phyloP scores from a whole-genome alignment of 92 coral and sea anemone genomes.

The Actinostola sp. region DNA sequence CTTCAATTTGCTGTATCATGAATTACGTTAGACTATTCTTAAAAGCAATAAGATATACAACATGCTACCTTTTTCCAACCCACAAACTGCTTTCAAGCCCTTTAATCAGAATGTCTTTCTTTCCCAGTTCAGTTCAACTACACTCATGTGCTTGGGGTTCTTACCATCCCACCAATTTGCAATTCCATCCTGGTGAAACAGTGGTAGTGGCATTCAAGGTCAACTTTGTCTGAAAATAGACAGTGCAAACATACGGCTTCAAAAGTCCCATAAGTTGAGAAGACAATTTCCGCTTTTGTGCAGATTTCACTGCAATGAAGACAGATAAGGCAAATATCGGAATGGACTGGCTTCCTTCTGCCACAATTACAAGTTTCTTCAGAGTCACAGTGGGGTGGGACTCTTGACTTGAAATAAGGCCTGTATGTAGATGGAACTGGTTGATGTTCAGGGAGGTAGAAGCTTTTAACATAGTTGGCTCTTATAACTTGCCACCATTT shows the following conservation, averaged over 20 bases:
- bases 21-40: no score
- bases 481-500: no score
- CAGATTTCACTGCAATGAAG: constrained; percentile 23
- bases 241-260: constrained; percentile 35
- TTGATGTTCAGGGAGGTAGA: no score
- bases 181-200: constrained; percentile 14
- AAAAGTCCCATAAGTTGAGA: constrained; percentile 15
- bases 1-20: no score
- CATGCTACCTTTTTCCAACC: constrained; percentile 27
- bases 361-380: constrained; percentile 43
- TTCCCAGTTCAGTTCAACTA: no score
- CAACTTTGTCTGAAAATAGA: no score
- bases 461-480: no score
- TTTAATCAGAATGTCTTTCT: constrained; percentile 51
- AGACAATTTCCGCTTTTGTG: constrained; percentile 29
- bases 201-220: constrained; percentile 27
- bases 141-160: no score
- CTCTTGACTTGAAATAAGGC: no score
- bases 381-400: no score
- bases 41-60: no score
- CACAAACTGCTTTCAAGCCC: constrained; percentile 51
- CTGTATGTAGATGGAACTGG: no score
- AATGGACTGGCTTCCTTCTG: constrained; percentile 30
- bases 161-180: constrained; percentile 40
- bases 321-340: constrained; percentile 17